Evolutionary conservation across 2,797 vertebrate species (phyloP), one percentile per base, ranked within the genome.

Genomic region (Malurus leucopterus): DNA sequence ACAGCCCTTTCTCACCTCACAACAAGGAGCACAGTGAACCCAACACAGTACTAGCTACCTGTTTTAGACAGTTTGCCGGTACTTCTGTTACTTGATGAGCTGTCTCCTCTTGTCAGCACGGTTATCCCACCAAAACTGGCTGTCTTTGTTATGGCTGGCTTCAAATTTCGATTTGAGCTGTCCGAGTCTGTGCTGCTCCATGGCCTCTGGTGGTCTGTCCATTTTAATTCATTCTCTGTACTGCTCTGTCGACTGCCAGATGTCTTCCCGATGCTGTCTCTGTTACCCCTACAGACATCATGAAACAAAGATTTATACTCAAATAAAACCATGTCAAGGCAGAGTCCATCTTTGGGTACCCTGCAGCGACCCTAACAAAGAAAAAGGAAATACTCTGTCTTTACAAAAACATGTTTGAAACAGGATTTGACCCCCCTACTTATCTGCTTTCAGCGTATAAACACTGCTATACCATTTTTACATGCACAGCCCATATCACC

Each of bases 111-210:
- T 61, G 96, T 97, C 90, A 98, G 96, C 74, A 98, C 97, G 2
- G 97, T 98, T 95, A 98, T 97, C 91, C 98, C 97, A 84, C 97
- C 97, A 76, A 98, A 97, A 87, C 97, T 98, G 58, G 97, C 97
- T 29, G 98, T 98, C 96, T 98, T 98, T 72, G 97, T 98, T 95
- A 98, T 97, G 94, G 97, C 79, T 77, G 98, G 97, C 95, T 97
- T 98, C 86, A 98, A 95, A 81, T 97, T 98, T 55, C 98, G 98
- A 93, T 97, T 97, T 61, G 99, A 98, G 82, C 98, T 98, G 92
- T 99, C 99, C 0, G 99, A 99, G 86, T 99, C 99, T 1, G 98
- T 99, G 97, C 99, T 99, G 98, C 99, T 99, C 99, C 99, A 99
- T 34, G 99, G 98, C 88, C 97, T 96, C 70, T 98, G 98, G 87